Percentiles rank a stretch among this genome's conserved stretches.
These are phyloP conservation scores for Masnerella sp. DNA, from an alignment of 2,888 invertebrate genomes.

Conservation along the genomic window DNA sequence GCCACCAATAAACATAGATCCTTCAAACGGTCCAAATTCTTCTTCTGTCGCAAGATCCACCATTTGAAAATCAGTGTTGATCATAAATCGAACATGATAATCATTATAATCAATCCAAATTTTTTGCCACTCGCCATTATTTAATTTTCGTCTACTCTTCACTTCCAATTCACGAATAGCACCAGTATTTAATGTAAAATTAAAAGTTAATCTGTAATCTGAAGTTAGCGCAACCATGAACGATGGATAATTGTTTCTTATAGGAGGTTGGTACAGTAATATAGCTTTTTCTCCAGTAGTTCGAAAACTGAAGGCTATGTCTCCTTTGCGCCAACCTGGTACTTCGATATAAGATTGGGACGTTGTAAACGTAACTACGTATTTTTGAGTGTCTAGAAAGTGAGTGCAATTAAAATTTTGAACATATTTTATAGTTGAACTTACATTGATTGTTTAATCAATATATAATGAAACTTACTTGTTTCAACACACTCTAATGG, in stretches of 20 bases:
- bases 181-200: slow-evolving; percentile 92
- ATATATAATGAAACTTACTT: slow-evolving; percentile 81
- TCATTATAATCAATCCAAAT: slow-evolving; percentile 97
- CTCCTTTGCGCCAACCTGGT: slow-evolving; percentile 95
- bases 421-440: too few species aligned
- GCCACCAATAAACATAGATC: slow-evolving; percentile 95
- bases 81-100: slow-evolving; percentile 94
- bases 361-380: slow-evolving; percentile 95
- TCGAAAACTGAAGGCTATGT: slow-evolving; percentile 94
- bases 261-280: slow-evolving; percentile 93
- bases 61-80: slow-evolving; percentile 94
- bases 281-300: slow-evolving; percentile 95
- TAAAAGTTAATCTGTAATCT: slow-evolving; percentile 92
- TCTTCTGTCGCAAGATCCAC: slow-evolving; percentile 90
- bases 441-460: too few species aligned
- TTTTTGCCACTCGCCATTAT: slow-evolving; percentile 97
- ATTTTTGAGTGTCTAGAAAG: slow-evolving; percentile 89
- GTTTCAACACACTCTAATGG: slow-evolving; percentile 96
- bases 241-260: slow-evolving; percentile 91
- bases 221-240: slow-evolving; percentile 92
- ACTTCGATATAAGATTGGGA: slow-evolving; percentile 95
- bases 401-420: background rate
- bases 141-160: slow-evolving; percentile 88
- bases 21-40: slow-evolving; percentile 94
- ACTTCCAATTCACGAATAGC: slow-evolving; percentile 89